Evolutionary conservation across 53 echinoderm and acorn worm genomes (phyloP), one percentile per base, ranked within the genome.

Genomic region (Echinarachnius parma): DNA sequence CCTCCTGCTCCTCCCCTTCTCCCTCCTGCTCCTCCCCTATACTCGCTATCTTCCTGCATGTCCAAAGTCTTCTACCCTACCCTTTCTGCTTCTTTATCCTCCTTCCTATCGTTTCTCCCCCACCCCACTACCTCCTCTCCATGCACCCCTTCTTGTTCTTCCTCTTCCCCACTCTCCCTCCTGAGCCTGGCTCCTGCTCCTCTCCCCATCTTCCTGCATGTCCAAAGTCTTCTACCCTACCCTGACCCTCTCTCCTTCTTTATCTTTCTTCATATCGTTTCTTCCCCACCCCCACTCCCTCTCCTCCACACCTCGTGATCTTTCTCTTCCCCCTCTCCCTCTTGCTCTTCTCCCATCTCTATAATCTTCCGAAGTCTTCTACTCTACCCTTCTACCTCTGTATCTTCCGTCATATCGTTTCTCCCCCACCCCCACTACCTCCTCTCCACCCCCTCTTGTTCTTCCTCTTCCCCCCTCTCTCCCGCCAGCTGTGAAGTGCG

Each of bases 401-500:
- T 49, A 14, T 49, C 50, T 18, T 39, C 13, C 42, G 42, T 49
- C 19, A 49, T 49, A 13, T 49, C 11, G 4, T 49, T 49, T 9
- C 13, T 18, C 50, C 50, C 66, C 66, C 28, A 66, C 46, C 28
- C 66, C 42, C 42, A 39, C 42, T 39, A 13, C 64, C 66, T 24
- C 19, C 50, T 49, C 50, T n/a, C 18, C 4, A 10, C 19, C 4
- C 19, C 19, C 13, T 18, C 13, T 4, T 49, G 11, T 19, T 49
- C 50, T 19, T 39, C 36, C 34, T 62, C 26, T 39, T 36, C 36
- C 37, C 62, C 35, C 34, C 37, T 39, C 37, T 62, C 66, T 21
- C 64, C 48, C 46, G 48, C 69, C 89, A 89, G 89, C 89, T 89
- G 89, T 84, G 83, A 76, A 89, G 84, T 89, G 77, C 81, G 89